A percentile compares a stretch with the other conserved stretches of the same genome.
phyloP scores from a whole-genome alignment of 2,113 vertebrate species.

The Panurus biarmicus region DNA sequence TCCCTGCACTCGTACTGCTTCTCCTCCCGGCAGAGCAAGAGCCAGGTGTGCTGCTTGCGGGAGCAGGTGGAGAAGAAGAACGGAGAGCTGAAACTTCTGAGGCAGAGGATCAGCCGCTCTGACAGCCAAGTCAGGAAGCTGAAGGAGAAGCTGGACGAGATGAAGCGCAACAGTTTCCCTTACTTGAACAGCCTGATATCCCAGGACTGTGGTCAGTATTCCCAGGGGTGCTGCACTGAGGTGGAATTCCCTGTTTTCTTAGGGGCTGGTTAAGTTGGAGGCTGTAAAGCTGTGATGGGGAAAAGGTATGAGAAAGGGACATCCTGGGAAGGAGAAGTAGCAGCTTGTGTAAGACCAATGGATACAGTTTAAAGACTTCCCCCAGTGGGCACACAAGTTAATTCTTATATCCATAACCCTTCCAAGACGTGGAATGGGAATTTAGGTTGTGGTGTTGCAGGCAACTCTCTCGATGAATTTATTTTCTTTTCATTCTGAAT shows the following conservation, averaged over 20 bases:
- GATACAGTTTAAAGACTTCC: background rate
- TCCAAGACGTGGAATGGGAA: background rate
- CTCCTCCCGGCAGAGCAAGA: constrained; percentile 72
- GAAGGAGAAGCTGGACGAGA: constrained; percentile 72
- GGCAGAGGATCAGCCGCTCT: constrained; percentile 69
- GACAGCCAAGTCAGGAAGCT: constrained; percentile 75
- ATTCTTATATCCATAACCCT: background rate
- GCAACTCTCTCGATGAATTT: background rate
- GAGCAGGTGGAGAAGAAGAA: constrained; percentile 75
- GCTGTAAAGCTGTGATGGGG: background rate
- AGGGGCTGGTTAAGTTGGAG: background rate
- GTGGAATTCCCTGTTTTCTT: background rate
- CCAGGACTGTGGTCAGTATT: constrained; percentile 74
- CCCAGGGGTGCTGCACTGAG: background rate
- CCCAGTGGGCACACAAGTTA: background rate
- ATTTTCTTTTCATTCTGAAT: background rate
- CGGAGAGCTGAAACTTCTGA: constrained; percentile 61
- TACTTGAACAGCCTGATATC: constrained; percentile 65
- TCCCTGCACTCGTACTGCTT: constrained; percentile 79
- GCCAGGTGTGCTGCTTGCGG: constrained; percentile 72
- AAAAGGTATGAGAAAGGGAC: background rate
- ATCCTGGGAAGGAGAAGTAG: background rate
- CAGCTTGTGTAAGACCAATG: background rate
- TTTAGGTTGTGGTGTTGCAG: background rate
- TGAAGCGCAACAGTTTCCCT: constrained; percentile 64